phyloP scores from a whole-genome alignment of 2,888 invertebrate species.

The Acleris emargana region DNA sequence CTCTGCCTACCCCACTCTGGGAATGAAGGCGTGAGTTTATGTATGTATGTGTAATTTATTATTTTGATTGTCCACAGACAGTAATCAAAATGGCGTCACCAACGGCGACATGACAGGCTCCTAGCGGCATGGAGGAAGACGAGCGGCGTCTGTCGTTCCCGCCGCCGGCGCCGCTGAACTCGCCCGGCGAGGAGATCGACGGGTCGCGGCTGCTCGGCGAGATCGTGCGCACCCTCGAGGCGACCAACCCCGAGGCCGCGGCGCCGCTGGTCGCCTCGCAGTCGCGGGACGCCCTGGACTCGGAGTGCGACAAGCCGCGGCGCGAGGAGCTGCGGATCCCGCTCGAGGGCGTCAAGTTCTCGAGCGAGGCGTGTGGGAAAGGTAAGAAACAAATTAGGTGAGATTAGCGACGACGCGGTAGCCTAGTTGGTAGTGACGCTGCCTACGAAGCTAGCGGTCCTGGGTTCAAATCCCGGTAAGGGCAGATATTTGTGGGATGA shows the following conservation, averaged over 20 bases:
- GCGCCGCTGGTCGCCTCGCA: conserved; percentile 77
- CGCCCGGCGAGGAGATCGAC: conserved; percentile 81
- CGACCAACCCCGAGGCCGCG: conserved; percentile 77
- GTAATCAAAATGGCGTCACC: conserved; percentile 71
- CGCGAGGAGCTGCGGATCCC: conserved; percentile 76
- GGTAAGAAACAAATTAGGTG: conserved; percentile 4
- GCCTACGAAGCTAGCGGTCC: too few species aligned
- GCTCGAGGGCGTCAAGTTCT: conserved; percentile 76
- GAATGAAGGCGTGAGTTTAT: too few species aligned
- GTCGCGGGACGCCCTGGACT: conserved; percentile 71
- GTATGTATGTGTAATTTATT: too few species aligned
- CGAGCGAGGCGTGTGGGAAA: conserved; percentile 55
- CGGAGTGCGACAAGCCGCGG: conserved; percentile 62
- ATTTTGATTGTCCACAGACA: conserved; percentile 61
- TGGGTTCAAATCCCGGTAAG: too few species aligned
- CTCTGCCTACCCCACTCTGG: too few species aligned
- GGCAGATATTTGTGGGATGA: too few species aligned
- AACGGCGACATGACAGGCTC: conserved; percentile 17
- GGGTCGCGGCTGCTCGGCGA: conserved; percentile 78
- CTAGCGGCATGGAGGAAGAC: conserved; percentile 77
- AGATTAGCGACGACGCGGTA: too few species aligned
- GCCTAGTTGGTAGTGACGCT: too few species aligned
- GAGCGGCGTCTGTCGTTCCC: conserved; percentile 81
- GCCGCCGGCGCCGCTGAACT: conserved; percentile 81
- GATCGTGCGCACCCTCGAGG: conserved; percentile 79